phyloP scores from a whole-genome alignment of 2,113 vertebrate species.

The Xiphophorus maculatus region DNA sequence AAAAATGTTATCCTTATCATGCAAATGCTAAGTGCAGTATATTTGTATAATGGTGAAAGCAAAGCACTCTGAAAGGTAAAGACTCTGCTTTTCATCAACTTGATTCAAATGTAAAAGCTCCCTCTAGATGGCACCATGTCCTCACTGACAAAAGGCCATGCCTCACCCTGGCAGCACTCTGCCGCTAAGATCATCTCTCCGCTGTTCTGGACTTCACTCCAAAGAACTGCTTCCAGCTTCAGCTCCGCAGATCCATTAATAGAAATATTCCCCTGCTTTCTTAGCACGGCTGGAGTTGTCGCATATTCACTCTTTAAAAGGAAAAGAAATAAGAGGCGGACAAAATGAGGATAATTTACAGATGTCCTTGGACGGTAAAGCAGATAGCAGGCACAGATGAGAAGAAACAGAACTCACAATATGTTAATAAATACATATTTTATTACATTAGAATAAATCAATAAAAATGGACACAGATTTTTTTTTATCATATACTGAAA shows the following conservation, averaged over 20 bases:
- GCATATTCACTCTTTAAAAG: not conserved
- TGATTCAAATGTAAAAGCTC: not conserved
- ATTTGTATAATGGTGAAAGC: not conserved
- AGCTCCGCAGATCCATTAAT: not conserved
- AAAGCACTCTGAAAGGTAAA: not conserved
- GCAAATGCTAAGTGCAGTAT: no score
- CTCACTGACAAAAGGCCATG: slow-evolving; percentile 54
- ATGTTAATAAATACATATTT: slow-evolving; percentile 77
- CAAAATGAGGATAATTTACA: no score
- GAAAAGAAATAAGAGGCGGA: no score
- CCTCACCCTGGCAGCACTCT: not conserved
- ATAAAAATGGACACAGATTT: slow-evolving; percentile 79
- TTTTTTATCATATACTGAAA: slow-evolving; percentile 70
- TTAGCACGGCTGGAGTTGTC: not conserved
- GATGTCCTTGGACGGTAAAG: not conserved
- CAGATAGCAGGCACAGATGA: not conserved
- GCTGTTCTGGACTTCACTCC: not conserved
- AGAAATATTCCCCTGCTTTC: not conserved
- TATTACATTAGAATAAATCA: slow-evolving; percentile 79
- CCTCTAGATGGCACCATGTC: slow-evolving; percentile 76
- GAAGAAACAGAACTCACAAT: slow-evolving; percentile 19
- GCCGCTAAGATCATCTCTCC: not conserved
- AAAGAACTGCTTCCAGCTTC: slow-evolving; percentile 9
- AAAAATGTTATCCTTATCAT: not conserved
- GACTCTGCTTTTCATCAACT: not conserved